phyloP scores from a whole-genome alignment of 2,888 invertebrate species.

The Meteorus colon region DNA sequence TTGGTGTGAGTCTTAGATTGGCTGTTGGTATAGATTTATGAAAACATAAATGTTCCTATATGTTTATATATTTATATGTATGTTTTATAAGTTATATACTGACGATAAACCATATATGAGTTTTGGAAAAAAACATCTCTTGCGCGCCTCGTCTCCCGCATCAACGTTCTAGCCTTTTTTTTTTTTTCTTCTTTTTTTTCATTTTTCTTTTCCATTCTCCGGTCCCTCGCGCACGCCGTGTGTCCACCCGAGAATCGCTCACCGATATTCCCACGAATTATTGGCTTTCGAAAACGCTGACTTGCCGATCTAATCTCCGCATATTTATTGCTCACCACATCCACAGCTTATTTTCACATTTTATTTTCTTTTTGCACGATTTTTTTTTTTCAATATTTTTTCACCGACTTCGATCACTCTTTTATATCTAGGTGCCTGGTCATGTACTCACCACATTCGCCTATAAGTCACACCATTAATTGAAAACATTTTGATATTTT shows the following conservation, averaged over 20 bases:
- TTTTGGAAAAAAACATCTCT: not conserved
- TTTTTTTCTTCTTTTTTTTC: slow-evolving; percentile 34
- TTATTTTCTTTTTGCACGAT: slow-evolving; percentile 37
- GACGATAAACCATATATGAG: slow-evolving; percentile 17
- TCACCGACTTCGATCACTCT: not conserved
- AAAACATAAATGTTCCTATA: no score
- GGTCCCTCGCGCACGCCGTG: slow-evolving; percentile 20
- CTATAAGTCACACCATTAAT: no score
- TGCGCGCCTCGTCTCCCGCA: slow-evolving; percentile 24
- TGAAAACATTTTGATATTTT: no score
- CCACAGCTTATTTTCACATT: slow-evolving; percentile 44
- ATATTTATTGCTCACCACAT: slow-evolving; percentile 57
- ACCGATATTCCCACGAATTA: slow-evolving; percentile 59
- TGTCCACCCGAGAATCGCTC: slow-evolving; percentile 45
- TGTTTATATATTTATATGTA: not conserved
- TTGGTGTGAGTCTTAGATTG: no score
- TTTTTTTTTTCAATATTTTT: slow-evolving; percentile 14
- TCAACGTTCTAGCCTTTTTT: slow-evolving; percentile 29
- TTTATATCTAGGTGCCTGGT: not conserved
- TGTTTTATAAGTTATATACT: not conserved
- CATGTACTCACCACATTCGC: no score
- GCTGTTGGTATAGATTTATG: not conserved
- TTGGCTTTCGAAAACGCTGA: slow-evolving; percentile 59
- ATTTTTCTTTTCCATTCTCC: not conserved
- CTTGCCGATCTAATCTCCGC: slow-evolving; percentile 59